Base-by-base conservation (phyloP, 2,888 invertebrate species). In the Lepetodrilus schrolli region DNA sequence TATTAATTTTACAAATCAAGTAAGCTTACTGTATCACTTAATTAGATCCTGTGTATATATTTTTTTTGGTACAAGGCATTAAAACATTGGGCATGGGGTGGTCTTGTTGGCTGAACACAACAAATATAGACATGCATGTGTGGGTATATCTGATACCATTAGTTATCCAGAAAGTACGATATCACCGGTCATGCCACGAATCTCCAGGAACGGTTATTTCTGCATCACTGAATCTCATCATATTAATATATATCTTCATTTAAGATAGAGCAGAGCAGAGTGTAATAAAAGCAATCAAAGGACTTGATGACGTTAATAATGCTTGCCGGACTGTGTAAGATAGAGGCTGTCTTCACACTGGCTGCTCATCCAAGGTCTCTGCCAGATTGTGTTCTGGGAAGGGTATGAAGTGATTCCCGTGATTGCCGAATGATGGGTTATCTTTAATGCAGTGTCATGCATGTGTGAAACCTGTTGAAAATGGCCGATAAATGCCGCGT, bases 391-490 rank as follows among this genome's bases (percentile, higher is more conserved):
- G 17, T 17, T 17, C n/a, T 13, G 17, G 17, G 43, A 43, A 43
- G 43, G 43, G 43, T 43, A 43, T 43, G 17, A 43, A 43, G 4
- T 17, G 43, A 13, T 13, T 17, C 43, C 43, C 13, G 17, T 43
- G 43, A 43, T 13, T n/a, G 17, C 43, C n/a, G 17, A 17, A 8
- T 43, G 43, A 43, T 43, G 7, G 43, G 17, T 43, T 4, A 17
- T 30, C 34, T n/a, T 17, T 30, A 17, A 58, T 10, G 34, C 21
- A 58, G 13, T 17, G 34, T 23, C 34, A 58, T 58, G 58, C 58
- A 58, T 30, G 7, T 30, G 58, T 58, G 34, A 58, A 58, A 58
- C 26, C 58, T 30, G 26, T 23, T 58, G 26, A 58, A 58, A 58
- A 58, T 58, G 3, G 58, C 30, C 7, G 58, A 58, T 58, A 58